These are phyloP conservation scores for Micrastur ruficollis DNA, from an alignment of 2,797 vertebrate species.

Conservation along the genomic window DNA sequence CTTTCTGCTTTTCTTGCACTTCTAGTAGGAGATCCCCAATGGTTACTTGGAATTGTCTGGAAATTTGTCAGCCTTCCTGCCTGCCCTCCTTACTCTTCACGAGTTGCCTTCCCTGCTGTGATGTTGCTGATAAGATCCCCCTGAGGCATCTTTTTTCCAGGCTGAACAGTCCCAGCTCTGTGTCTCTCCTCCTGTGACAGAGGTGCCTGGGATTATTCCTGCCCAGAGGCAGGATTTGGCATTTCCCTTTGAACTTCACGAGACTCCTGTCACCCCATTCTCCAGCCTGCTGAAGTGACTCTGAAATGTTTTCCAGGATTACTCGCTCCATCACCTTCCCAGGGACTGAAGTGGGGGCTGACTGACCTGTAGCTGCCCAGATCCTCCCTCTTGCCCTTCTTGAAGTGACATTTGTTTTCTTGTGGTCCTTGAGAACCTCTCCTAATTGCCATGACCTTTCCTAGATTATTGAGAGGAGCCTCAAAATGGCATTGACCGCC, in stretches of 20 bases:
- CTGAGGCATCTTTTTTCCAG: background rate
- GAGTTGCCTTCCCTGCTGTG: background rate
- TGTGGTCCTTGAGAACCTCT: background rate
- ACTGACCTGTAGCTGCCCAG: background rate
- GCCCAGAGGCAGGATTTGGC: background rate
- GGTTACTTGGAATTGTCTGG: background rate
- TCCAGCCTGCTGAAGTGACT: background rate
- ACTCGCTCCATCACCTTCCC: background rate
- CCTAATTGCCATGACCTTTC: background rate
- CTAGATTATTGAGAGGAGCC: background rate
- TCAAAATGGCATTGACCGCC: background rate
- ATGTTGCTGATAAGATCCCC: background rate
- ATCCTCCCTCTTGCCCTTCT: background rate
- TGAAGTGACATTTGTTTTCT: background rate
- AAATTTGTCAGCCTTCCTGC: background rate
- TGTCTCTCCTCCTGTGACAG: background rate
- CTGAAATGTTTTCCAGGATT: background rate
- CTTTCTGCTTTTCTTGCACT: background rate
- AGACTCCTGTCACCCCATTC: background rate
- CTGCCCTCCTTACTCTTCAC: background rate
- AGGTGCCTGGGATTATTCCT: background rate
- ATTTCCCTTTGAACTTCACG: background rate
- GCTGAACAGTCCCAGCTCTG: background rate
- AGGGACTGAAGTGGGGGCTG: background rate
- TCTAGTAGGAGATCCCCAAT: background rate